Evolutionary conservation across 2,113 vertebrate species (phyloP), one percentile per base, ranked within the genome.

Genomic region (Esox niger): DNA sequence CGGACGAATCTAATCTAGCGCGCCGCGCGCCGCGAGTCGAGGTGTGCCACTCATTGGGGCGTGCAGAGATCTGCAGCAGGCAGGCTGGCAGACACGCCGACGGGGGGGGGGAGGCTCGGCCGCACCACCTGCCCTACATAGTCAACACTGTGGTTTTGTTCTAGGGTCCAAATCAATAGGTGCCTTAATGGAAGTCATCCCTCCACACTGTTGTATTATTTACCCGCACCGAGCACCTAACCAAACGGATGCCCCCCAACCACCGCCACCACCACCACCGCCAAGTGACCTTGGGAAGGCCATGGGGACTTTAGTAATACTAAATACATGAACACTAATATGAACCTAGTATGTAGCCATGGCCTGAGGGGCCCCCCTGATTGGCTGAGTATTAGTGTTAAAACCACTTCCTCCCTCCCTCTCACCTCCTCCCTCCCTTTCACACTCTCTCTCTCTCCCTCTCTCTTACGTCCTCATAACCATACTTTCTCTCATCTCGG

Each of bases 321-420:
- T 75, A 74, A 77, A 82, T 75, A 82, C 82, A 87, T 90, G 84
- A 89, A 76, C 54, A 27, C 76, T 86, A 87, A 90, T 90, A 88
- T 87, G 84, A 88, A 86, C 80, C 79, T 84, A 79, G 80, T 74
- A 80, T 88, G 87, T 81, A 81, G 77, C 64, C 63, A 46, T 62
- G 49, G 86, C 88, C 86, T 77, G 75, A 78, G 86, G 88, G 83
- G 62, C 72, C 69, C 72, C 72, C 84, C 74, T 84, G 87, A 90
- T 88, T 89, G 86, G 86, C 83, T 81, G 73, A 76, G 74, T 84
- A 87, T 89, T 87, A 86, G 77, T 85, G 85, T 88, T 86, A 85
- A 87, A 83, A 84, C 80, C 77, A 77, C 86, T 82, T 30, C 59
- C 79, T 76, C 79, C 83, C 72, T 82, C 78, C 73, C 60, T 77